A percentile compares a stretch with the other conserved stretches of the same genome.
Conservation (phyloP, 1,140 invertebrate genomes). For the Steinernema khuongi region DNA sequence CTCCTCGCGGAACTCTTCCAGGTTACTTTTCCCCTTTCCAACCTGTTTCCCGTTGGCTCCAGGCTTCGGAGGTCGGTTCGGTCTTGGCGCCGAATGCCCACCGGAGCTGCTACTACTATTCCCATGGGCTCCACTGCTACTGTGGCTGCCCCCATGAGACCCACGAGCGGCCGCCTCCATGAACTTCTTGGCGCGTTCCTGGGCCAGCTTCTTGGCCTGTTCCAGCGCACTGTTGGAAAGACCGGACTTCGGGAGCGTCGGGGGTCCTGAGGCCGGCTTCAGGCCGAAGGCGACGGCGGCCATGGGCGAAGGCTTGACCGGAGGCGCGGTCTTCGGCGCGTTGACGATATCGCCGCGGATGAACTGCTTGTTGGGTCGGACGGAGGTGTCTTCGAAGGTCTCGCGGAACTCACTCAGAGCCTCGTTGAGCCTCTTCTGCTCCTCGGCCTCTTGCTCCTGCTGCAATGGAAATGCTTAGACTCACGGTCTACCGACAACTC, state of each 20-base stretch:
- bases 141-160: background rate
- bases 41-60: conserved; percentile 67
- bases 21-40: conserved; percentile 84
- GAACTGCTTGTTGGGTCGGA: conserved; percentile 40
- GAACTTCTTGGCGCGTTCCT: conserved; percentile 50
- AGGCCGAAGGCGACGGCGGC: background rate
- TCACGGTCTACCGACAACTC: background rate
- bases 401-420: conserved; percentile 45
- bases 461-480: background rate
- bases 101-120: conserved; percentile 20
- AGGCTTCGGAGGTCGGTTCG: conserved; percentile 51
- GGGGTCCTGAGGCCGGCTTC: background rate
- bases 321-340: conserved; percentile 21
- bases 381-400: conserved; percentile 37
- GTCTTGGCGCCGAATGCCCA: conserved; percentile 17
- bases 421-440: conserved; percentile 50
- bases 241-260: conserved; percentile 22
- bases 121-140: conserved; percentile 20
- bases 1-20: conserved; percentile 94
- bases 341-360: conserved; percentile 57
- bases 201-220: conserved; percentile 40
- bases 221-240: conserved; percentile 31
- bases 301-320: background rate
- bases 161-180: conserved; percentile 20
- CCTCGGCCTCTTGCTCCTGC: conserved; percentile 36